Evolutionary conservation across 2,888 invertebrate genomes (phyloP), one percentile per base, ranked within the genome.

Genomic region (Molanna angustata): DNA sequence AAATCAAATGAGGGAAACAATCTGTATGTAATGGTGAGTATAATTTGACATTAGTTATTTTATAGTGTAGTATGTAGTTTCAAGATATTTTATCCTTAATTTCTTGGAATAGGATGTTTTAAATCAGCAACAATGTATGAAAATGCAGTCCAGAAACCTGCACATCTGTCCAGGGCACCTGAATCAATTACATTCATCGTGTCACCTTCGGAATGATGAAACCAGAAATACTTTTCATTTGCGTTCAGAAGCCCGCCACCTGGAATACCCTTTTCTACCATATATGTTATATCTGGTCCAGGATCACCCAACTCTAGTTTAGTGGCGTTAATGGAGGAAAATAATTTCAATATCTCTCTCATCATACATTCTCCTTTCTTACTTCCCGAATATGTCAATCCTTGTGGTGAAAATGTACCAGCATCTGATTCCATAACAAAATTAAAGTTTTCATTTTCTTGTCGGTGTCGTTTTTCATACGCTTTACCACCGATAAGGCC

Each of bases 351-450:
- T 20, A 86, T 70, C 67, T 80, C 77, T 62, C 77, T 63, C 42
- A 87, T 68, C 54, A 86, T 78, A 59, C 84, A 84, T 40, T 72
- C 72, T 1, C 81, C 81, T 49, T 73, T 64, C 20, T 69, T 61
- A 17, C 72, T 72, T 51, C 84, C 85, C 14, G 73, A 69, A 63
- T 83, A 83, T 48, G 75, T 70, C 2, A 88, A 66, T 3, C 86
- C 87, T 2, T 71, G 62, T 0, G 86, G 86, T 17, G 31, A 18
- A 62, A 88, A 88, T 2, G 86, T 85, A 6, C 88, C 88, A 56
- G 73, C 73, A 66, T 88, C 88, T 0, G 86, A 86, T 69, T 88
- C 87, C 78, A 88, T 81, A 1, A 85, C 80, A 50, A 85, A 76
- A 62, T 80, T 80, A 56, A 84, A 77, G 59, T 83, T 79, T 9